These are phyloP conservation scores for Xiphorhynchus elegans DNA, from an alignment of 2,113 vertebrate genomes.

Conservation along the genomic window DNA sequence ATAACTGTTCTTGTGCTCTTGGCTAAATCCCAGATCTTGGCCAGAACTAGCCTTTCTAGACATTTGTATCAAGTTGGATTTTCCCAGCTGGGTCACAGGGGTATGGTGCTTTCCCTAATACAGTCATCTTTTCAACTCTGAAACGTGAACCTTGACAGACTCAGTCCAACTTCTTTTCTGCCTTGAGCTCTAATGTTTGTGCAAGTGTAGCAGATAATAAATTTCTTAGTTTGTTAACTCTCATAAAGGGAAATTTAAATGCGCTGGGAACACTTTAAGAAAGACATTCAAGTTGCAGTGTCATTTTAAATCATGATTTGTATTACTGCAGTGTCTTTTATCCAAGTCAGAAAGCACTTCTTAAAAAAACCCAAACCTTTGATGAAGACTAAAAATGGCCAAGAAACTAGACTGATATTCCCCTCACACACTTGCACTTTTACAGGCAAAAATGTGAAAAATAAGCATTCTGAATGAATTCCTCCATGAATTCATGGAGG, in stretches of 20 bases:
- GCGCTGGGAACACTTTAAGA: neutral
- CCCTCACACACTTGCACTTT: neutral
- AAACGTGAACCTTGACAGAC: slow-evolving; percentile 40
- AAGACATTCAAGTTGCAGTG: neutral
- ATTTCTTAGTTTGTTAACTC: neutral
- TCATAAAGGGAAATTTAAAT: slow-evolving; percentile 17
- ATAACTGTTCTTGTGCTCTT: slow-evolving; percentile 65
- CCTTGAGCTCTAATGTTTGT: neutral
- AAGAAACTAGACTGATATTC: neutral
- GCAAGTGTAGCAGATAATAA: neutral
- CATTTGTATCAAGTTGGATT: slow-evolving; percentile 71
- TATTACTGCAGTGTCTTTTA: neutral
- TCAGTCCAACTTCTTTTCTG: neutral
- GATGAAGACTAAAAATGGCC: neutral
- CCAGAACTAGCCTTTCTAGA: slow-evolving; percentile 70
- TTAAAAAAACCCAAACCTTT: neutral
- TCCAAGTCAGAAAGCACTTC: neutral
- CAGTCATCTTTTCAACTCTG: slow-evolving; percentile 73
- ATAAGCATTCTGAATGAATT: neutral
- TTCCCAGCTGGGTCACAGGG: slow-evolving; percentile 49
- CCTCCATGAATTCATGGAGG: neutral
- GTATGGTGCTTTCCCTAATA: slow-evolving; percentile 79
- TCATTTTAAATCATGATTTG: neutral
- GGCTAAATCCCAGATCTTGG: slow-evolving; percentile 70
- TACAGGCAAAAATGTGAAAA: neutral